Conservation (phyloP, 2,113 vertebrate genomes). For the Ptilorrhoa leucosticta region DNA sequence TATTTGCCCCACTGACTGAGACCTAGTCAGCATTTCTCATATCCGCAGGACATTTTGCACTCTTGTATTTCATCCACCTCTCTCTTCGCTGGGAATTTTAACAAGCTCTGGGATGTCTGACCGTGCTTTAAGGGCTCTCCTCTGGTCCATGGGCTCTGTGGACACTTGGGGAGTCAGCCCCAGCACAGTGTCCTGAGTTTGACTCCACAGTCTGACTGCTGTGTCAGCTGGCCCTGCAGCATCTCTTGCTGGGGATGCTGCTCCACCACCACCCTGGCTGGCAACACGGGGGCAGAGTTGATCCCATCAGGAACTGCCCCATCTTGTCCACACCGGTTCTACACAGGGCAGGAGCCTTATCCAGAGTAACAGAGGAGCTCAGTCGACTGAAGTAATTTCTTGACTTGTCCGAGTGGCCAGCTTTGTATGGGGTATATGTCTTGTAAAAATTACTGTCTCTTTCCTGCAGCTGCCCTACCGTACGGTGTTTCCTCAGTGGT, state of each 20-base stretch:
- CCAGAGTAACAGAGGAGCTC: not conserved
- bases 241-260: not conserved
- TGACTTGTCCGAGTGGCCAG: accelerated
- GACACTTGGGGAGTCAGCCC: accelerated
- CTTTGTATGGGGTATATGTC: not conserved
- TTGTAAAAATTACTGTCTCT: not conserved
- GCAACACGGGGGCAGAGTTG: not conserved
- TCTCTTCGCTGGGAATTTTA: not conserved
- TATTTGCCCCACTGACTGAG: conserved; percentile 4
- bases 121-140: not conserved
- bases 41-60: not conserved
- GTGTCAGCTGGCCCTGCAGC: not conserved
- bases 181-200: not conserved
- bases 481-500: not conserved
- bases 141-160: not conserved
- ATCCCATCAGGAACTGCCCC: not conserved
- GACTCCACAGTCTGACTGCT: not conserved
- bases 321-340: not conserved
- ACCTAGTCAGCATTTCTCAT: not conserved
- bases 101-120: not conserved
- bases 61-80: not conserved
- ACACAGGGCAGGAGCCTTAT: not conserved
- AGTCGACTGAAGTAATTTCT: not conserved
- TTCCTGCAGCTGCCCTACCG: accelerated
- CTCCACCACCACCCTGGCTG: not conserved